Evolutionary conservation across 2,113 vertebrate genomes (phyloP).

Genomic region (Oreotrochilus melanogaster): DNA sequence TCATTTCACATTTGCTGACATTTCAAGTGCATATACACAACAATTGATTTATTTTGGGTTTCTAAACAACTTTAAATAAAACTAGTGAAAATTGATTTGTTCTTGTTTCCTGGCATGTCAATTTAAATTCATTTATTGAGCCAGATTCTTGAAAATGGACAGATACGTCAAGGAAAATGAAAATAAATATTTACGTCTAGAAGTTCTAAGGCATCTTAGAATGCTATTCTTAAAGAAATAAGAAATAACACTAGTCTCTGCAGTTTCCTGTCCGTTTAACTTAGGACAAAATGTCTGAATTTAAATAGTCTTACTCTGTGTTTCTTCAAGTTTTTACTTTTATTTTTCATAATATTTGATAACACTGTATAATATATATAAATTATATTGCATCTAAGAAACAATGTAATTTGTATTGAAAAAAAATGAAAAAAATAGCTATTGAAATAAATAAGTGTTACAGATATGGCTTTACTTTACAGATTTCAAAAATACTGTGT

Average conservation of each 20-base stretch:
- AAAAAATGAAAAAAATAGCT: not conserved
- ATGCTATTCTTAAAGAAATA: not conserved
- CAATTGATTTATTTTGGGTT: constrained; percentile 19
- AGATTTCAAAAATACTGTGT: not conserved
- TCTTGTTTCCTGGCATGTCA: not conserved
- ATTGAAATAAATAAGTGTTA: not conserved
- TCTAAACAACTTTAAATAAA: constrained; percentile 24
- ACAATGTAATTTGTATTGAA: not conserved
- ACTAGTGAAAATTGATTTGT: constrained; percentile 25
- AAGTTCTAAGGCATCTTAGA: not conserved
- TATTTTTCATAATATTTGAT: not conserved
- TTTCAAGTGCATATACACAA: constrained; percentile 8
- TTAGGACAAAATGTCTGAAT: not conserved
- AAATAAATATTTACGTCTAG: not conserved
- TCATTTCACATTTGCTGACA: constrained; percentile 19
- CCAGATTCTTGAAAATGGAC: not conserved
- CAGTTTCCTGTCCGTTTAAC: not conserved
- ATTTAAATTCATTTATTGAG: constrained; percentile 15
- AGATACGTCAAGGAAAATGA: not conserved
- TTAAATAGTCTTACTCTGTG: not conserved
- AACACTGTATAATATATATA: not conserved
- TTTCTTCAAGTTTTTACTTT: not conserved
- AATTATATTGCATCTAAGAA: not conserved
- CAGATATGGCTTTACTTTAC: not conserved
- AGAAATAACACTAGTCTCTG: not conserved